Base-by-base conservation (phyloP, 2,113 vertebrate genomes). In the Tringa solitaria region DNA sequence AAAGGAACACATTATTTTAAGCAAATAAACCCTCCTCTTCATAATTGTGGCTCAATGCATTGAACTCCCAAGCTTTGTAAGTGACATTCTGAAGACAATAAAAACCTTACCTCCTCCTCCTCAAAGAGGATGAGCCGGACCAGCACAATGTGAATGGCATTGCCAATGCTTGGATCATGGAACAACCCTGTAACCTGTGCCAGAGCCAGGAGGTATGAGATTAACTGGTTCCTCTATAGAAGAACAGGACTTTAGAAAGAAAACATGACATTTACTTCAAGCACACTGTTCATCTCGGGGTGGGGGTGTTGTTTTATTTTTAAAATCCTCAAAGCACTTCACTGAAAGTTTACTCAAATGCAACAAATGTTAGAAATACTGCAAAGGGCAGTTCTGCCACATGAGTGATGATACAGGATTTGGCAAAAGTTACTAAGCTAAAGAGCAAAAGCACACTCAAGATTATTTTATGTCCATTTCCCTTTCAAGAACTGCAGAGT, bases 81-180 rank as follows among this genome's bases (percentile, higher is more conserved):
- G 3, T 35, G 23, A 46, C 15, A 67, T 69, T 85, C 8, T 51
- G 28, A 48, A 32, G 19, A 59, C 93, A 77, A 57, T 12, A 18
- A 37, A 83, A 93, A 68, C 48, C 91, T 96, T 98, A 99, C 99
- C 98, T 99, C 99, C 68, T 99, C 99, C 89, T 99, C 99, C 73
- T 99, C 99, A 23, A 99, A 98, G 18, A 99, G 97, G 82, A 99
- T 99, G 81, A 99, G 99, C 23, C 99, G 98, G 54, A 99, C 99
- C 87, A 99, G 97, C 61, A 99, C 98, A 69, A 99, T 98, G 76
- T 99, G 99, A 97, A 99, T 98, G 45, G 99, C 99, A 45, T 99
- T 99, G 61, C 99, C 99, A 79, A 99, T 99, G 95, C 99, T 99
- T 56, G 99, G 99, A 85, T 99, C 99, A 0, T 99, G 99, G 96